phyloP scores from a whole-genome alignment of 2,797 vertebrate species.

The Tenualosa thibaudeaui region DNA sequence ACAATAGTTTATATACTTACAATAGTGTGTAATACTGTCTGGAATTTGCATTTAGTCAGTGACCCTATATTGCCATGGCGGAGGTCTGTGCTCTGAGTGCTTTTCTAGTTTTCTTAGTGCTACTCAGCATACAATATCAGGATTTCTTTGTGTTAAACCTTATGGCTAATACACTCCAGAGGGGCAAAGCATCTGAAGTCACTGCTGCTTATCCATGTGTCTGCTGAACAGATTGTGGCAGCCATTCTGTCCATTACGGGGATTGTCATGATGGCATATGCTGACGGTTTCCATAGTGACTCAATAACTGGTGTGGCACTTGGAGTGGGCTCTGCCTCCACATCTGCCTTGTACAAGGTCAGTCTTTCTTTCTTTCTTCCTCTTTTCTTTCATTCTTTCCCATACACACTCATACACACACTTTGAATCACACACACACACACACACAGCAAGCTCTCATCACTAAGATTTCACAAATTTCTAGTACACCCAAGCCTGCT shows the following conservation, averaged over 20 bases:
- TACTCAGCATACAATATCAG: neutral
- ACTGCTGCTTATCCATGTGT: neutral
- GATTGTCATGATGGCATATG: constrained; percentile 64
- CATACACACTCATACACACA: neutral
- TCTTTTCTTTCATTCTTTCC: neutral
- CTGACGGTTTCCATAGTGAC: constrained; percentile 61
- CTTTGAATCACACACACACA: neutral
- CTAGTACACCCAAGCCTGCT: neutral
- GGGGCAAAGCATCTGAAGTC: neutral
- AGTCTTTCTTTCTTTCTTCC: neutral
- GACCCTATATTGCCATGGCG: too few relatives aligned
- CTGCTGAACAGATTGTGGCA: constrained; percentile 54
- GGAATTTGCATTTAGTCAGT: too few relatives aligned
- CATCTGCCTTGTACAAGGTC: constrained; percentile 61
- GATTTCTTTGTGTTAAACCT: neutral
- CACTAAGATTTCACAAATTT: neutral
- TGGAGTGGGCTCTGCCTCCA: constrained; percentile 61
- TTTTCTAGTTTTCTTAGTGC: neutral
- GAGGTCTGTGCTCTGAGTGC: too few relatives aligned
- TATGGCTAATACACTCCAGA: neutral
- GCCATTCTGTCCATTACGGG: constrained; percentile 61
- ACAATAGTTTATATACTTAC: neutral
- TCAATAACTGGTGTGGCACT: constrained; percentile 62
- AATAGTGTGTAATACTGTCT: too few relatives aligned
- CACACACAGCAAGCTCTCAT: neutral